Conservation (phyloP, 1,140 invertebrate species). For the Cydia amplana region DNA sequence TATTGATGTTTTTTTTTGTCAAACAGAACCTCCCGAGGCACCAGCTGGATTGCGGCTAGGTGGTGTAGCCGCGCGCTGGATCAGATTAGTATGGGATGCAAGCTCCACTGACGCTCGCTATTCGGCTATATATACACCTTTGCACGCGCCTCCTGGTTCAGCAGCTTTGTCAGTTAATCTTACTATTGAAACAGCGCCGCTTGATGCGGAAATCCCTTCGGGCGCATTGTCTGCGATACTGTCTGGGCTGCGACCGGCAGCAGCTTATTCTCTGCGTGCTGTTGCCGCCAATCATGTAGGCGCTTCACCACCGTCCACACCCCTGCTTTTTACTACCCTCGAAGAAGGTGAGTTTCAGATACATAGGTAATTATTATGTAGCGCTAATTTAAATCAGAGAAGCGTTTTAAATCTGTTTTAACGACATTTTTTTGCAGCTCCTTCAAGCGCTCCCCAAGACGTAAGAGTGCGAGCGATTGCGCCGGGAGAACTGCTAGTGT, state of each 20-base stretch:
- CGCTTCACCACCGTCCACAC: constrained; percentile 83
- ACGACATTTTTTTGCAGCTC: constrained; percentile 65
- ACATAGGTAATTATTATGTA: not conserved
- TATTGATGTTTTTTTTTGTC: not conserved
- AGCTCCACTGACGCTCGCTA: constrained; percentile 36
- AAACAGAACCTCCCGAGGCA: constrained; percentile 56
- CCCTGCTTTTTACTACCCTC: constrained; percentile 84
- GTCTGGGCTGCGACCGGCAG: constrained; percentile 48
- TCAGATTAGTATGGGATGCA: constrained; percentile 52
- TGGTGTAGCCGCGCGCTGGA: constrained; percentile 52
- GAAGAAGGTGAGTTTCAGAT: constrained; percentile 82
- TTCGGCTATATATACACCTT: constrained; percentile 47
- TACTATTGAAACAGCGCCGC: constrained; percentile 43
- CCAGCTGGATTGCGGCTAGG: constrained; percentile 48
- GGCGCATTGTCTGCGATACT: constrained; percentile 50
- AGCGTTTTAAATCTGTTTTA: not conserved
- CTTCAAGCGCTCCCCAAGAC: constrained; percentile 85
- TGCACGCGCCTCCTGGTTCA: constrained; percentile 43
- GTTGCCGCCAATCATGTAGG: constrained; percentile 87
- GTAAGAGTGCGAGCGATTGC: constrained; percentile 85
- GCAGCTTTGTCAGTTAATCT: constrained; percentile 44
- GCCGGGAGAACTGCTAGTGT: constrained; percentile 85
- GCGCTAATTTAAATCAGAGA: not conserved
- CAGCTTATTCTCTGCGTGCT: constrained; percentile 83
- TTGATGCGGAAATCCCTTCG: constrained; percentile 41